Conservation (phyloP, 2,113 vertebrate genomes). For the Clarias gariepinus region DNA sequence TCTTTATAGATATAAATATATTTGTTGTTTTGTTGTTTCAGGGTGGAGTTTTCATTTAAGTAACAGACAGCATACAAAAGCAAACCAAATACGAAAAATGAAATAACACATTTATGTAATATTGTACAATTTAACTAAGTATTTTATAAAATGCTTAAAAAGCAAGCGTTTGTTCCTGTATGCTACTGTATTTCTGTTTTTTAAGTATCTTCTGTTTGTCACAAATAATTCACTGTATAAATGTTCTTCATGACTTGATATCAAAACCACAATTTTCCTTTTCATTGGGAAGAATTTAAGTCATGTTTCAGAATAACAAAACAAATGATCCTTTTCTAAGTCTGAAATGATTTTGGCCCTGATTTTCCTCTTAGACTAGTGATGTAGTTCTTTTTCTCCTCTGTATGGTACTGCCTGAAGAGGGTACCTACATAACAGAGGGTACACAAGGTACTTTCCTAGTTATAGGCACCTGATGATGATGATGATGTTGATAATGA, state of each 20-base stretch:
- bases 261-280: background rate
- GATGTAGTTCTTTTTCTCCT: conserved; percentile 56
- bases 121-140: background rate
- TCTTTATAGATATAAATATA: background rate
- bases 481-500: conserved; percentile 19
- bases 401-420: conserved; percentile 51
- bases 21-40: background rate
- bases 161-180: conserved; percentile 20
- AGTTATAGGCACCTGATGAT: conserved; percentile 50
- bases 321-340: background rate
- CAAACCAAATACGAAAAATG: background rate
- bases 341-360: conserved; percentile 17
- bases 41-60: conserved; percentile 4
- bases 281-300: background rate
- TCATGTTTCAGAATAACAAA: conserved; percentile 10
- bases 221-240: background rate
- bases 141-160: background rate
- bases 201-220: conserved; percentile 9
- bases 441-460: conserved; percentile 55
- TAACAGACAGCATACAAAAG: conserved; percentile 38
- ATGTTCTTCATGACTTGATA: background rate
- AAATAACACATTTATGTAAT: background rate
- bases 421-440: conserved; percentile 57
- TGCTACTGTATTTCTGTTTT: conserved; percentile 21
- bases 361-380: conserved; percentile 42